Evolutionary conservation across 2,888 invertebrate genomes (phyloP).

Genomic region (Antheraea assamensis): DNA sequence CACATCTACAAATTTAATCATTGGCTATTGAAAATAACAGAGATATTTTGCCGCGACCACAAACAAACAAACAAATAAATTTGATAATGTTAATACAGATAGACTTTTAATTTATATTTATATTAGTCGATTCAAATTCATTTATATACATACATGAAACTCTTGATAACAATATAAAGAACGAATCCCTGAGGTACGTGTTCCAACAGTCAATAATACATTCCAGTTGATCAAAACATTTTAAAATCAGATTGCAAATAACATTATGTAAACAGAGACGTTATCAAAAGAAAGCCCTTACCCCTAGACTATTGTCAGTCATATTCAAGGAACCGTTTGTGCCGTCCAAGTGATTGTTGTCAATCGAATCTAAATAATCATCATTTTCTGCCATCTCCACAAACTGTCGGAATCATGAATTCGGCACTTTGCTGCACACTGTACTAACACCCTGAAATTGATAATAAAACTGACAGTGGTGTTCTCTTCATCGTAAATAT

Average conservation of each 20-base stretch:
- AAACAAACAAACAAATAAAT: not conserved
- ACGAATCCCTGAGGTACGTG: not conserved
- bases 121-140: not conserved
- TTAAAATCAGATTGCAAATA: not conserved
- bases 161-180: not conserved
- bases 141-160: not conserved
- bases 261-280: not conserved
- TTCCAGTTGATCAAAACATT: not conserved
- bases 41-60: not conserved
- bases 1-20: not conserved
- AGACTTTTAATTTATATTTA: not conserved
- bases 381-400: constrained; percentile 78
- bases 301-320: constrained; percentile 77
- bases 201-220: not conserved
- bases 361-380: constrained; percentile 78
- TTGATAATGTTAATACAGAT: too few relatives aligned
- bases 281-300: constrained; percentile 46
- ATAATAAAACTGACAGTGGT: constrained; percentile 24
- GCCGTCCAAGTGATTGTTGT: constrained; percentile 82
- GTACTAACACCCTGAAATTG: constrained; percentile 52
- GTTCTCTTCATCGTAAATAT: constrained; percentile 32
- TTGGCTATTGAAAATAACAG: not conserved
- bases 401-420: constrained; percentile 55
- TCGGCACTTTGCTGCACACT: constrained; percentile 42
- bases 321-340: constrained; percentile 83